phyloP scores from a whole-genome alignment of 1,140 invertebrate species.

The Hylaeus anthracinus region DNA sequence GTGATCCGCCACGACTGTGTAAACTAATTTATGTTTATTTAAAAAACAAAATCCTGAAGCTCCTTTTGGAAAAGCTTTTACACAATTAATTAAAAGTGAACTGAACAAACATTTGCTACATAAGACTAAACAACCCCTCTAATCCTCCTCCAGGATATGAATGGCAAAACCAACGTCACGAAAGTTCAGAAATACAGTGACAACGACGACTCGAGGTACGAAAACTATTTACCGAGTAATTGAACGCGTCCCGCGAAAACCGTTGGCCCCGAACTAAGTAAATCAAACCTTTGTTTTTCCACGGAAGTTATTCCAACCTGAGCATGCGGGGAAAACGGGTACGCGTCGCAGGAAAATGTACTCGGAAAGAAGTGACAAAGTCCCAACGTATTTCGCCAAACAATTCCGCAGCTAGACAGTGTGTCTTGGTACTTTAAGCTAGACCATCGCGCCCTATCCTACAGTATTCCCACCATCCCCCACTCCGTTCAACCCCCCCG shows the following conservation, averaged over 20 bases:
- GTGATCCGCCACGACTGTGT: too few species aligned
- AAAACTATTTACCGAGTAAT: slow-evolving; percentile 37
- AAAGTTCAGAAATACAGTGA: neutral
- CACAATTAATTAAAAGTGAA: too few species aligned
- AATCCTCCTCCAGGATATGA: neutral
- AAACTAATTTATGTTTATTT: too few species aligned
- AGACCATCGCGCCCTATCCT: slow-evolving; percentile 69
- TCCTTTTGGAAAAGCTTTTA: too few species aligned
- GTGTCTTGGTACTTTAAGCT: slow-evolving; percentile 73
- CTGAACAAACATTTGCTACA: too few species aligned
- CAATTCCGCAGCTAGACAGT: slow-evolving; percentile 72
- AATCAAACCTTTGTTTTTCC: slow-evolving; percentile 57
- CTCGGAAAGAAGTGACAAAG: slow-evolving; percentile 73
- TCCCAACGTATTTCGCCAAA: slow-evolving; percentile 73
- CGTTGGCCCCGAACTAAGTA: slow-evolving; percentile 24
- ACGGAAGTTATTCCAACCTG: slow-evolving; percentile 49
- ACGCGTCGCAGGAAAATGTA: slow-evolving; percentile 69
- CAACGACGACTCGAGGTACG: neutral
- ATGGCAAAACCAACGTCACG: neutral
- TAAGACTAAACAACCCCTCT: too few species aligned
- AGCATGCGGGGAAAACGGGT: slow-evolving; percentile 32
- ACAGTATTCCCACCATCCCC: slow-evolving; percentile 46
- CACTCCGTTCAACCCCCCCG: slow-evolving; percentile 27
- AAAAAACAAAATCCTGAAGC: too few species aligned
- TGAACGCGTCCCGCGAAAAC: neutral